Evolutionary conservation across 2,888 invertebrate genomes (phyloP).

Genomic region (Suillia variegata): DNA sequence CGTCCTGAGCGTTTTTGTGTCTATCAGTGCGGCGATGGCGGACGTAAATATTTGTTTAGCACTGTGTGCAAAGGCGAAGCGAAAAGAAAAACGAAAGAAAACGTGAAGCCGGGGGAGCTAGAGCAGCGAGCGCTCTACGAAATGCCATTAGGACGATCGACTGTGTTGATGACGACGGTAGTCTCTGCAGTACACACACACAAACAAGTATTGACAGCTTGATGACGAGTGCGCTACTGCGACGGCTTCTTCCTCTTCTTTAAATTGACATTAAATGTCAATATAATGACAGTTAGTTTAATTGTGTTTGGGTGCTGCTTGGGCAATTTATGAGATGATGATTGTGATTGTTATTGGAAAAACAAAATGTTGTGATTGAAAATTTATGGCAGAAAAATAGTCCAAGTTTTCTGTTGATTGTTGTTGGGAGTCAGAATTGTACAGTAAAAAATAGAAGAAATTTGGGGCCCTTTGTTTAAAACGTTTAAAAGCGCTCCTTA

Average conservation of each 20-base stretch:
- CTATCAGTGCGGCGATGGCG: slow-evolving; percentile 22
- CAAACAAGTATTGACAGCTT: background rate
- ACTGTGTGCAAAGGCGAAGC: no score
- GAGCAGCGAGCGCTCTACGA: slow-evolving; percentile 13
- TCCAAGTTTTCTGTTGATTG: no score
- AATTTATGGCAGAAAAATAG: no score
- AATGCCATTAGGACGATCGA: slow-evolving; percentile 13
- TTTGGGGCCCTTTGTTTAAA: background rate
- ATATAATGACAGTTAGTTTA: slow-evolving; percentile 54
- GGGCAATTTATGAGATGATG: slow-evolving; percentile 46
- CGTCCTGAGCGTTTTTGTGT: slow-evolving; percentile 7
- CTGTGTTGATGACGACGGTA: slow-evolving; percentile 24
- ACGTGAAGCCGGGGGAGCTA: slow-evolving; percentile 24
- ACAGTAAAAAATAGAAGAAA: background rate
- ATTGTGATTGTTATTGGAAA: slow-evolving; percentile 41
- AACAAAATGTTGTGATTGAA: no score
- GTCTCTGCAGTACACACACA: slow-evolving; percentile 21
- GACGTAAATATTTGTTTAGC: slow-evolving; percentile 32
- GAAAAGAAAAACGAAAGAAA: slow-evolving; percentile 41
- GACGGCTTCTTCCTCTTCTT: no score
- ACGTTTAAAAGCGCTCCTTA: background rate
- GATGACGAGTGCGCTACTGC: slow-evolving; percentile 37
- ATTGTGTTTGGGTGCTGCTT: slow-evolving; percentile 50
- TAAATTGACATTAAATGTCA: slow-evolving; percentile 57
- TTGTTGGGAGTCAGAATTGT: no score